A percentile compares a stretch with the other conserved stretches of the same genome.
These are phyloP conservation scores for Baryphthengus martii DNA, from an alignment of 2,113 vertebrate species.

Conservation along the genomic window DNA sequence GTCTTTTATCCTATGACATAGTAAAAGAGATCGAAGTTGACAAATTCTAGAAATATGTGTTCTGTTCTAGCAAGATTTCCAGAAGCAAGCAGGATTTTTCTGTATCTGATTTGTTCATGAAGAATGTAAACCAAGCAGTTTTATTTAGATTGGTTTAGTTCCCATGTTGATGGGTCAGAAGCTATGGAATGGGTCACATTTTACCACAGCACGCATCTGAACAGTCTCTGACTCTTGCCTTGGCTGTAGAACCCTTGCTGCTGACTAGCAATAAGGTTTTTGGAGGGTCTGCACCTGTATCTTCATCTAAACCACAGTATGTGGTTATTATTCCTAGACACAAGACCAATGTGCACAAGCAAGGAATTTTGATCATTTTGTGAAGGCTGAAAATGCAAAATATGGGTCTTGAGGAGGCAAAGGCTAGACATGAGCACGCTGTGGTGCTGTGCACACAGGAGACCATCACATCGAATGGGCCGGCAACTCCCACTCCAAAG, in stretches of 20 bases:
- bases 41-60: background rate
- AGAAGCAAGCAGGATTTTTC: background rate
- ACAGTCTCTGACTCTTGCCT: background rate
- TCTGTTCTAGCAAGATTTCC: background rate
- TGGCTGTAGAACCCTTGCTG: background rate
- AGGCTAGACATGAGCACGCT: fast-evolving
- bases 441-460: background rate
- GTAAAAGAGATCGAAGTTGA: background rate
- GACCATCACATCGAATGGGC: background rate
- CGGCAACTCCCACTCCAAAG: background rate
- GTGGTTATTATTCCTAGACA: background rate
- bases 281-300: background rate
- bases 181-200: background rate
- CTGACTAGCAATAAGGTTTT: background rate
- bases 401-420: background rate
- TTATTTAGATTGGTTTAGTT: background rate
- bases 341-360: too few relatives aligned
- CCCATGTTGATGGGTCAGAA: background rate
- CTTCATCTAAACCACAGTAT: background rate
- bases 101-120: background rate
- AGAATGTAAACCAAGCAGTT: background rate
- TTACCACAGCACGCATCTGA: background rate
- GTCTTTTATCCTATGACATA: background rate
- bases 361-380: background rate
- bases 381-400: background rate